phyloP scores from a whole-genome alignment of 2,113 vertebrate species.

The Takifugu bimaculatus region DNA sequence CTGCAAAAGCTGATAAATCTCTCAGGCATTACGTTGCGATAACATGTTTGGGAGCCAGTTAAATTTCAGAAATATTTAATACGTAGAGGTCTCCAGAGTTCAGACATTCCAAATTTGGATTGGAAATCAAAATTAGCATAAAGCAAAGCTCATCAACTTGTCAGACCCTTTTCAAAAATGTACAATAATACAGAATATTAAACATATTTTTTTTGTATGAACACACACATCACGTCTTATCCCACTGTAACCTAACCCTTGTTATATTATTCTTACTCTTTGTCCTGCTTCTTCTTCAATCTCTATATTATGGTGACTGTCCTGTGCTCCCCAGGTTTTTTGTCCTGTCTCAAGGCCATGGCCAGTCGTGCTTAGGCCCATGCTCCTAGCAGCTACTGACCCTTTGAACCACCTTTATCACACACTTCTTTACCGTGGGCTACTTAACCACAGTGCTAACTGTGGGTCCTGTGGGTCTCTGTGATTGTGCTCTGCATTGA shows the following conservation, averaged over 20 bases:
- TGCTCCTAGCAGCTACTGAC: conserved; percentile 63
- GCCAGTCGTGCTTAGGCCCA: conserved; percentile 43
- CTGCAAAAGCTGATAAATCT: too few relatives aligned
- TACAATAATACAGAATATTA: neutral
- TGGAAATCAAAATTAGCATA: too few relatives aligned
- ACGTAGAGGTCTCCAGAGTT: too few relatives aligned
- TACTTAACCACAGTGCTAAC: conserved; percentile 73
- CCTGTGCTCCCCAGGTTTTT: conserved; percentile 35
- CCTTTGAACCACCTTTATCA: conserved; percentile 72
- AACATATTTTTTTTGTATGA: conserved; percentile 13
- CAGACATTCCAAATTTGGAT: too few relatives aligned
- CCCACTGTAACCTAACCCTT: conserved; percentile 29
- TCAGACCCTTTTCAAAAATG: neutral
- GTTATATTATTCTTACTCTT: conserved; percentile 30
- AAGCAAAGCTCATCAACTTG: too few relatives aligned
- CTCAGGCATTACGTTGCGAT: too few relatives aligned
- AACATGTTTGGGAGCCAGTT: too few relatives aligned
- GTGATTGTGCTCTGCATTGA: conserved; percentile 75
- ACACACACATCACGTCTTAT: conserved; percentile 20
- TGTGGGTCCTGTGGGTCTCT: conserved; percentile 71
- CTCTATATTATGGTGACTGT: conserved; percentile 22
- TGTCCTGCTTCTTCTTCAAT: conserved; percentile 51
- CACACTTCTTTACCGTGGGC: conserved; percentile 66
- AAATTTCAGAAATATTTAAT: too few relatives aligned
- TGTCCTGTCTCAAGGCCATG: conserved; percentile 57